Evolutionary conservation across 2,113 vertebrate species (phyloP).

Genomic region (Rana temporaria): DNA sequence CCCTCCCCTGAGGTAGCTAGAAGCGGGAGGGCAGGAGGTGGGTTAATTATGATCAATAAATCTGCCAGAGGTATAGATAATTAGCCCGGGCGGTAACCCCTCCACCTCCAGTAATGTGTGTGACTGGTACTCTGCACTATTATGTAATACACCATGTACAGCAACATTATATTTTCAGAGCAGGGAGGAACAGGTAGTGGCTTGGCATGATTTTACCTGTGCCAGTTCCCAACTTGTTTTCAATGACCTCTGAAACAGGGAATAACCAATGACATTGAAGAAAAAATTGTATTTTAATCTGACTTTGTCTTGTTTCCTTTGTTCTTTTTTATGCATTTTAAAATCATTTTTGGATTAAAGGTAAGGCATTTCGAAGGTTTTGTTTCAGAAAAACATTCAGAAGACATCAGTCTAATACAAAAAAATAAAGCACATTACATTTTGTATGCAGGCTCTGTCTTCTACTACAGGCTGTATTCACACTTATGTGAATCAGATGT

Average conservation of each 20-base stretch:
- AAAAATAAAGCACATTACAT: no score
- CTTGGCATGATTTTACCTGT: background rate
- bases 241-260: background rate
- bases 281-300: no score
- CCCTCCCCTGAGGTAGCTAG: slow-evolving; percentile 33
- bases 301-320: no score
- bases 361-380: no score
- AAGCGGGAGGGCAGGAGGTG: background rate
- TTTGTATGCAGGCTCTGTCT: no score
- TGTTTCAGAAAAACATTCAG: no score
- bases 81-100: slow-evolving; percentile 44
- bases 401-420: no score
- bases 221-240: slow-evolving; percentile 14
- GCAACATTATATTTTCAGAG: background rate
- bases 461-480: no score
- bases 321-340: no score
- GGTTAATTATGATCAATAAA: slow-evolving; percentile 49
- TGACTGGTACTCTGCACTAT: slow-evolving; percentile 1
- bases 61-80: slow-evolving; percentile 30
- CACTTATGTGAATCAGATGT: no score
- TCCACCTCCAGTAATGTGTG: slow-evolving; percentile 41
- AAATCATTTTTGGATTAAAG: no score
- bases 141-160: slow-evolving; percentile 12
- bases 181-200: background rate
- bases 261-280: background rate